phyloP scores from a whole-genome alignment of 2,797 vertebrate species.

The Siniperca undulata region DNA sequence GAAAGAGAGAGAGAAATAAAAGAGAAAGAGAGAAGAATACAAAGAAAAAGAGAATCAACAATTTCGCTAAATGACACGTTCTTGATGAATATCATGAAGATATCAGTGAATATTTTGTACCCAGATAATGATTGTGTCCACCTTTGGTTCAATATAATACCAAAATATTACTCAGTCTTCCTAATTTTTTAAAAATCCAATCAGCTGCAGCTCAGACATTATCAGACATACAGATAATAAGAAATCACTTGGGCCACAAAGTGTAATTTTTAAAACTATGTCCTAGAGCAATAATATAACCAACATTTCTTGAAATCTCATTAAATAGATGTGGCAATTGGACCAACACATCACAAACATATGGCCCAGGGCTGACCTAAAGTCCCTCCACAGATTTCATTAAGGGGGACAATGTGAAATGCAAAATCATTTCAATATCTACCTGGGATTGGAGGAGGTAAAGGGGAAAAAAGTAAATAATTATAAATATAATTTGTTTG shows the following conservation, averaged over 20 bases:
- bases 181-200: slow-evolving; percentile 33
- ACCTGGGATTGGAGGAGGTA: background rate
- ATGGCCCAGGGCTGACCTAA: background rate
- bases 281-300: slow-evolving; percentile 16
- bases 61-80: background rate
- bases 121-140: slow-evolving; percentile 15
- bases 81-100: slow-evolving; percentile 5
- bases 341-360: slow-evolving; percentile 21
- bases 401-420: background rate
- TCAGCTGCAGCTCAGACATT: slow-evolving; percentile 20
- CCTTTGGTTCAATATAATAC: slow-evolving; percentile 13
- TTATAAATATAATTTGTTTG: background rate
- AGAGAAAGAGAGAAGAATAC: background rate
- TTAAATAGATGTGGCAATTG: slow-evolving; percentile 11
- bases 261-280: slow-evolving; percentile 16
- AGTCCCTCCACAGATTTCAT: slow-evolving; percentile 1
- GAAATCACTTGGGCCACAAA: slow-evolving; percentile 8
- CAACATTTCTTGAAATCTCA: slow-evolving; percentile 22
- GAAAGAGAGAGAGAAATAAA: background rate
- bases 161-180: slow-evolving; percentile 9
- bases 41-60: slow-evolving; percentile 2
- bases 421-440: background rate
- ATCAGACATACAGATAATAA: slow-evolving; percentile 33
- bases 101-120: slow-evolving; percentile 10
- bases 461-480: background rate